phyloP scores from a whole-genome alignment of 2,113 vertebrate species.

The Megaceryle torquata region DNA sequence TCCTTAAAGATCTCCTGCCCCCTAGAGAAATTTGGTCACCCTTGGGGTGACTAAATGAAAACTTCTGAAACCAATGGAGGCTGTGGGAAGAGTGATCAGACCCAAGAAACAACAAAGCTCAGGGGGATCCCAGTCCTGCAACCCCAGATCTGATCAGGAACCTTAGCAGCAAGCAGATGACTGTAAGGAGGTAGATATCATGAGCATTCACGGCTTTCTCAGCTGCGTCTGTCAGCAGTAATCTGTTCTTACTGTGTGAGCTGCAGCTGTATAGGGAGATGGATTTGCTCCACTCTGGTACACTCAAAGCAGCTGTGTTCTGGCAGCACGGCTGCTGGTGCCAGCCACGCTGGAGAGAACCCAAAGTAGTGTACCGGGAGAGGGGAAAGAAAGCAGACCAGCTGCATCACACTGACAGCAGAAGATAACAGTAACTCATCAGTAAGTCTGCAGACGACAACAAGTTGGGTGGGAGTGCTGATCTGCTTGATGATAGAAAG shows the following conservation, averaged over 20 bases:
- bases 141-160: rapidly evolving
- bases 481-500: background rate
- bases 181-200: background rate
- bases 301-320: background rate
- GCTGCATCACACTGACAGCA: background rate
- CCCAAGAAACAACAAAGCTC: background rate
- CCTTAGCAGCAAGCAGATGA: background rate
- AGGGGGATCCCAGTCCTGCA: background rate
- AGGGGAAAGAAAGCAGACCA: background rate
- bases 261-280: background rate
- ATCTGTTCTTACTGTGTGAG: background rate
- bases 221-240: background rate
- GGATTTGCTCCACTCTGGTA: background rate
- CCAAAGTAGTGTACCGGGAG: background rate
- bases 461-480: background rate
- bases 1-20: background rate
- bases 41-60: background rate
- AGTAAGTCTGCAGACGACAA: background rate
- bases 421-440: background rate
- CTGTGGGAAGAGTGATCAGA: background rate
- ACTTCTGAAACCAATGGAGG: background rate
- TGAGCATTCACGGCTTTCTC: background rate
- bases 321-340: background rate
- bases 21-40: no score
- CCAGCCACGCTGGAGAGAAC: background rate